These are phyloP conservation scores for Muricea muricata DNA, from an alignment of 92 coral and sea anemone genomes.

Conservation along the genomic window DNA sequence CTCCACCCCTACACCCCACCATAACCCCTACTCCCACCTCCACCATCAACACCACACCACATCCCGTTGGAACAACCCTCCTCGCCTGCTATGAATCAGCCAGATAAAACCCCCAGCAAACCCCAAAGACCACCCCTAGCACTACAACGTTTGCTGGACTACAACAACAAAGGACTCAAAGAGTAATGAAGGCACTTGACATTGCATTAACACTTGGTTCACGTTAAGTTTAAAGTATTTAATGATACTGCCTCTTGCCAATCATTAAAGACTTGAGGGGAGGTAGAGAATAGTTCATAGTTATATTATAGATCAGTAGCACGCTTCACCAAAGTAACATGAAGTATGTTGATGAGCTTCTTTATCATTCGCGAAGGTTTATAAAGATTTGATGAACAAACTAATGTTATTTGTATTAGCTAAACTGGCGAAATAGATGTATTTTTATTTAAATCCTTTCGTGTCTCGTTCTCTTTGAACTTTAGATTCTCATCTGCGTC, in stretches of 20 bases:
- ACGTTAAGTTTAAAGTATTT: not conserved
- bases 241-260: not conserved
- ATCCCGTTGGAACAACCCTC: not conserved
- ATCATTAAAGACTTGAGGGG: conserved; percentile 15
- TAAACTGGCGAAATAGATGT: not conserved
- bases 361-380: not conserved
- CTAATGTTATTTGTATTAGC: not conserved
- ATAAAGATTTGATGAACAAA: not conserved
- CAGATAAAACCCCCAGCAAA: not conserved
- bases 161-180: conserved; percentile 36
- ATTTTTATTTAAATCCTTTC: conserved; percentile 4
- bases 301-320: no score
- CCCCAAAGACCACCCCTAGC: conserved; percentile 24
- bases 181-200: not conserved
- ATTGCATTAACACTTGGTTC: not conserved
- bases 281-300: not conserved
- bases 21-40: not conserved
- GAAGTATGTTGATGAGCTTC: not conserved
- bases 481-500: no score
- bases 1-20: not conserved
- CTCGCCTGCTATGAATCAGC: no score
- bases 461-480: no score
- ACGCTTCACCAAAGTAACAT: not conserved
- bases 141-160: not conserved
- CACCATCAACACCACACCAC: not conserved